A percentile compares a stretch with the other conserved stretches of the same genome.
These are phyloP conservation scores for Drosophila kambysellisi DNA, from an alignment of 2,888 invertebrate genomes.

Conservation along the genomic window DNA sequence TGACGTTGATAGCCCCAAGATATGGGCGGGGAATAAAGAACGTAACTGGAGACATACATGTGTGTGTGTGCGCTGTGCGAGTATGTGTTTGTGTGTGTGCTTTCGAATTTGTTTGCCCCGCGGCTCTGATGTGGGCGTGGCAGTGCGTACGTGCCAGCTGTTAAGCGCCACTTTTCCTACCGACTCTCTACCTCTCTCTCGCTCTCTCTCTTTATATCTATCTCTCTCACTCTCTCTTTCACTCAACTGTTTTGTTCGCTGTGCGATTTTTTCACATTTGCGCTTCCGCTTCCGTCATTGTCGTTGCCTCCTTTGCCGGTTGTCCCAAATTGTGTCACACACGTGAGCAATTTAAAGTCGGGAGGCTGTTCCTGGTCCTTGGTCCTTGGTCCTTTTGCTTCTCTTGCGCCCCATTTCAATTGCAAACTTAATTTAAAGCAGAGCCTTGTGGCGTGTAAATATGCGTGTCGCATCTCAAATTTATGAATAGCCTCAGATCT, in stretches of 20 bases:
- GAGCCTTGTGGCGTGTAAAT: constrained; percentile 55
- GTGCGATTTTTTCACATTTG: constrained; percentile 70
- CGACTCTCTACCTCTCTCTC: constrained; percentile 4
- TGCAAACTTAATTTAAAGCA: constrained; percentile 76
- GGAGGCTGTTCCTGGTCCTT: constrained; percentile 21
- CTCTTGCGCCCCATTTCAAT: constrained; percentile 64
- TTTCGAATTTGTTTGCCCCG: constrained; percentile 55
- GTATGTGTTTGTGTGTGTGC: constrained; percentile 18
- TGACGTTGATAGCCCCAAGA: constrained; percentile 57
- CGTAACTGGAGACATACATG: constrained; percentile 31
- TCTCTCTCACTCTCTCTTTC: not conserved
- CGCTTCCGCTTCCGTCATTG: constrained; percentile 73
- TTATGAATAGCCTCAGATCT: constrained; percentile 69
- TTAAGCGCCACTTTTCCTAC: constrained; percentile 51
- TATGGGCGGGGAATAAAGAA: constrained; percentile 1
- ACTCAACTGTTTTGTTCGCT: constrained; percentile 54
- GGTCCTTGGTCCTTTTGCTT: constrained; percentile 25
- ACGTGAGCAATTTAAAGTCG: constrained; percentile 79
- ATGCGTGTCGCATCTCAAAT: constrained; percentile 59
- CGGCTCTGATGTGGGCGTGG: constrained; percentile 40
- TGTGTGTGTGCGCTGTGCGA: constrained; percentile 4
- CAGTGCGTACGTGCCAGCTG: constrained; percentile 68
- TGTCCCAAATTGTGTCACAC: constrained; percentile 74
- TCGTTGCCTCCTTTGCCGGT: constrained; percentile 25
- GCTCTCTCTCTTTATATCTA: not conserved